Percentiles rank a stretch among this genome's conserved stretches.
Evolutionary conservation across 2,113 vertebrate genomes (phyloP).

Genomic region (Chloropsis hardwickii): DNA sequence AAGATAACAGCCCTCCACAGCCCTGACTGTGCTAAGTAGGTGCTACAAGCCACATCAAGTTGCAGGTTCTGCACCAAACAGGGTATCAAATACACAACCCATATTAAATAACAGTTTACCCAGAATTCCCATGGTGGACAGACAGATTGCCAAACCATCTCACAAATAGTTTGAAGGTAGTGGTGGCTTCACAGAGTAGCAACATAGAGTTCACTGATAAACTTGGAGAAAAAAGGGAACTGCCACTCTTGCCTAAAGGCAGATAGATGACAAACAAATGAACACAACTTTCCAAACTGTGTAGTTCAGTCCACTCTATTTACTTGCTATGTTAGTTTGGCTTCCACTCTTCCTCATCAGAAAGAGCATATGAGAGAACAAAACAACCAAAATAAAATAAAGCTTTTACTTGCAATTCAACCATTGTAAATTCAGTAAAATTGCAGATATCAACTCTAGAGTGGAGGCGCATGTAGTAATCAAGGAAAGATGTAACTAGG

Average conservation of each 20-base stretch:
- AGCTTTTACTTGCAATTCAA: background rate
- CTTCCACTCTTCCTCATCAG: background rate
- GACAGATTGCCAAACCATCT: background rate
- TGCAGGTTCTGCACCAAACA: background rate
- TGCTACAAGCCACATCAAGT: background rate
- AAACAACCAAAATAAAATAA: background rate
- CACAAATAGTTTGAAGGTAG: background rate
- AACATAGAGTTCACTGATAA: background rate
- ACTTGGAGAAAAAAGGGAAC: background rate
- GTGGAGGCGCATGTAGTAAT: background rate
- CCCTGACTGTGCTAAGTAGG: background rate
- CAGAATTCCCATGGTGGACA: background rate
- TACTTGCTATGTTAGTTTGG: background rate
- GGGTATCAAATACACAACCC: background rate
- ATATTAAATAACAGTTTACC: background rate
- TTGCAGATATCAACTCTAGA: background rate
- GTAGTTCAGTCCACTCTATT: background rate
- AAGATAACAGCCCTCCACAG: background rate
- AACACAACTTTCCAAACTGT: background rate
- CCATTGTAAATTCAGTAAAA: background rate
- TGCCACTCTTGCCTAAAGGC: background rate
- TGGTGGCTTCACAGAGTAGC: background rate
- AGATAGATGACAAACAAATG: background rate
- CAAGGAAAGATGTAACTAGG: background rate
- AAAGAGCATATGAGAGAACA: background rate